Percentiles rank a stretch among this genome's conserved stretches.
Evolutionary conservation across 2,113 vertebrate genomes (phyloP).

Genomic region (Pimephales promelas): DNA sequence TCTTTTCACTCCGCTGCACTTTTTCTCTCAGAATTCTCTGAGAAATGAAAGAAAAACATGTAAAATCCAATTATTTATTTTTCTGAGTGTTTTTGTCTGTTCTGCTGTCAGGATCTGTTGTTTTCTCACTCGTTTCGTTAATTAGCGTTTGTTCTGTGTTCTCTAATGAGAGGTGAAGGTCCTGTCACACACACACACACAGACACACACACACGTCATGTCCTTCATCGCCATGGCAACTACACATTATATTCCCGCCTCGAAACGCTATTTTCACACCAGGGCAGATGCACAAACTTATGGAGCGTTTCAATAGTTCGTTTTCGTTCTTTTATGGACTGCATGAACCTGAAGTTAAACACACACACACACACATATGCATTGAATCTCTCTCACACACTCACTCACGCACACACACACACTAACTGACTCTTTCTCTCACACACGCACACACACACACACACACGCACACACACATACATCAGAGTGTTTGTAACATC

Average conservation of each 20-base stretch:
- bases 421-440: too few species aligned
- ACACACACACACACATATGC: background rate
- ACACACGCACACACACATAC: too few species aligned
- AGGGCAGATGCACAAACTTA: background rate
- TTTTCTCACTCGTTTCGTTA: background rate
- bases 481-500: too few species aligned
- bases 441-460: too few species aligned
- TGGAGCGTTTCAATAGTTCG: background rate
- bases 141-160: constrained; percentile 18
- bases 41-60: background rate
- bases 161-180: constrained; percentile 1
- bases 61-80: background rate
- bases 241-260: constrained; percentile 1
- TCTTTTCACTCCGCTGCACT: background rate
- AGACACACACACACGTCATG: constrained; percentile 35
- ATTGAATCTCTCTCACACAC: too few species aligned
- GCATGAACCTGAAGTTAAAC: background rate
- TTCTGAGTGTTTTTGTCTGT: constrained; percentile 5
- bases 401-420: background rate
- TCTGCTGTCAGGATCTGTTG: constrained; percentile 4
- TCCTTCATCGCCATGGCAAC: constrained; percentile 57
- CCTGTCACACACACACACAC: background rate
- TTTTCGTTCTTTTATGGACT: background rate
- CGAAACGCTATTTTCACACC: constrained; percentile 20
- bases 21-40: background rate